Evolutionary conservation across 2,113 vertebrate species (phyloP).

Genomic region (Geococcyx californianus): DNA sequence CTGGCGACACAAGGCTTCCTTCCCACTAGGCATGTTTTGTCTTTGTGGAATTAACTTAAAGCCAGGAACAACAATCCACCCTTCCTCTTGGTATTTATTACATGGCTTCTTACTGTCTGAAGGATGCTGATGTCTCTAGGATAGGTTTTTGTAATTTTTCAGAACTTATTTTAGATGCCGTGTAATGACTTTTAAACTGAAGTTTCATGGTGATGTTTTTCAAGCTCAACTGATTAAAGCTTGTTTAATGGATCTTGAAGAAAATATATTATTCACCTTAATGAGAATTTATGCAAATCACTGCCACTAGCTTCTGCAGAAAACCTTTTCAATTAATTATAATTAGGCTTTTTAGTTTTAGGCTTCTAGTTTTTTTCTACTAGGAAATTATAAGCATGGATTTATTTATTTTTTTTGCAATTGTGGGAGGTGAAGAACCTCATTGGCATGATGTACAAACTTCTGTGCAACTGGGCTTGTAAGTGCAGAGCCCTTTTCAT

Average conservation of each 20-base stretch:
- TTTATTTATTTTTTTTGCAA: not conserved
- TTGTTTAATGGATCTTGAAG: constrained; percentile 55
- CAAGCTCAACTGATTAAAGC: constrained; percentile 46
- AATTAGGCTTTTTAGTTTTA: constrained; percentile 31
- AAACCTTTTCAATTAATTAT: constrained; percentile 61
- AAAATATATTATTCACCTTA: constrained; percentile 60
- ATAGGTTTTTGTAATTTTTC: not conserved
- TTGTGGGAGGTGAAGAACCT: not conserved
- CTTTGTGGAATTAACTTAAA: constrained; percentile 8
- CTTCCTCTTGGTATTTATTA: constrained; percentile 10
- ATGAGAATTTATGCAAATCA: constrained; percentile 69
- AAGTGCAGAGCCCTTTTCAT: not conserved
- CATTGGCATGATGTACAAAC: not conserved
- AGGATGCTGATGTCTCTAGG: not conserved
- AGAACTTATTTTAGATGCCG: constrained; percentile 31
- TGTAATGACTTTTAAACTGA: constrained; percentile 50
- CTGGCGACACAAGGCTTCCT: not conserved
- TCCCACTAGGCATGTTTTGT: not conserved
- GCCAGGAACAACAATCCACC: constrained; percentile 4
- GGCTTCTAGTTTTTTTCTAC: not conserved
- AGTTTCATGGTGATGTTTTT: constrained; percentile 43
- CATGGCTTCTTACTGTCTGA: not conserved
- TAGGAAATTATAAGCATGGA: not conserved
- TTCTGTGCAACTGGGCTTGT: not conserved
- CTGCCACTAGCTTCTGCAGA: constrained; percentile 22